Percentiles rank a stretch among this genome's conserved stretches.
These are phyloP conservation scores for Upupa epops DNA, from an alignment of 2,113 vertebrate species.

Conservation along the genomic window DNA sequence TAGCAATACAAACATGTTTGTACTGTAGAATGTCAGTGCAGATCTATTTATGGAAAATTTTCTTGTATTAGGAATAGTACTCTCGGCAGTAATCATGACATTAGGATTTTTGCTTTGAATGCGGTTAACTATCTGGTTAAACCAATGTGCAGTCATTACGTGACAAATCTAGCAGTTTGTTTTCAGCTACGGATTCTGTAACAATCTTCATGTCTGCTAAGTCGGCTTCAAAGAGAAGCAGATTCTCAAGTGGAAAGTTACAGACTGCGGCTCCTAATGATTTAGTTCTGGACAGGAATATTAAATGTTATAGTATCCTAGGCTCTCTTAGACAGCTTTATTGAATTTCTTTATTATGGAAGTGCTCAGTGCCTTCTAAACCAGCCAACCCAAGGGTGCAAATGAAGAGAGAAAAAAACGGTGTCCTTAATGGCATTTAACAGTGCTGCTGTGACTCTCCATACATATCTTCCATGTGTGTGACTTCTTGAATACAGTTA, in stretches of 20 bases:
- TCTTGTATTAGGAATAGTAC: neutral
- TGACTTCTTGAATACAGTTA: neutral
- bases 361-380: neutral
- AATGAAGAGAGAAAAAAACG: neutral
- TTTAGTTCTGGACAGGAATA: neutral
- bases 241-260: neutral
- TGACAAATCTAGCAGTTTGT: neutral
- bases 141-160: neutral
- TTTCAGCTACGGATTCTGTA: neutral
- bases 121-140: neutral
- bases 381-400: neutral
- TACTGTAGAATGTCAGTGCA: neutral
- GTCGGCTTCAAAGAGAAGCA: neutral
- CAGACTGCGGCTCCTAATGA: neutral
- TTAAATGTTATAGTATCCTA: neutral
- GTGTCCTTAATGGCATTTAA: neutral
- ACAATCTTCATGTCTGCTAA: neutral
- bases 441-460: neutral
- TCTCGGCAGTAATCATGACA: neutral
- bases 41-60: neutral
- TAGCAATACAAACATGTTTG: neutral
- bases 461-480: neutral
- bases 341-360: neutral
- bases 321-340: neutral
- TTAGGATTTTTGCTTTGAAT: neutral